Evolutionary conservation across 2,113 vertebrate species (phyloP).

Genomic region (Malurus elegans): DNA sequence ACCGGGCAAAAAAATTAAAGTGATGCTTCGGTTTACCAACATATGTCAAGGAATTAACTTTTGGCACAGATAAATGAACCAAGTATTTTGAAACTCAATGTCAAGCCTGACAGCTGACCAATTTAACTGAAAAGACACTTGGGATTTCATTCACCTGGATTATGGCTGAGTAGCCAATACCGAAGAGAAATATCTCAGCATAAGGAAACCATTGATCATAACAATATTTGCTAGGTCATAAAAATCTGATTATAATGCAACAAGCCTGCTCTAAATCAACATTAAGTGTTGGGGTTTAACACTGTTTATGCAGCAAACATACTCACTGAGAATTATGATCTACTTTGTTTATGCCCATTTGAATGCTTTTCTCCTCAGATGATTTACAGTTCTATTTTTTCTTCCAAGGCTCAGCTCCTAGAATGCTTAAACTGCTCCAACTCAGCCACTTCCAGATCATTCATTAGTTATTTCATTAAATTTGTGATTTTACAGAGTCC

Average conservation of each 20-base stretch:
- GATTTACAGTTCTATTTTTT: background rate
- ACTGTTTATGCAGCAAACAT: background rate
- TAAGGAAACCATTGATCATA: background rate
- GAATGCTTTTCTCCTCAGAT: background rate
- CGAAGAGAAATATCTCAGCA: background rate
- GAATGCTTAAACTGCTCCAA: background rate
- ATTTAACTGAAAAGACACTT: background rate
- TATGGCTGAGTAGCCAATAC: background rate
- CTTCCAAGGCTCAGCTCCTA: constrained; percentile 1
- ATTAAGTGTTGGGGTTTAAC: background rate
- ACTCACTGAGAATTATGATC: background rate
- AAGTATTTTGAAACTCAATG: background rate
- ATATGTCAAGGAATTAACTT: background rate
- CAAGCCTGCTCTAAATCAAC: background rate
- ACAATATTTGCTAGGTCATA: background rate
- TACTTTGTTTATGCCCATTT: background rate
- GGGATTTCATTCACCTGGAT: background rate
- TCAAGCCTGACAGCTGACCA: background rate
- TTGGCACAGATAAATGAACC: background rate
- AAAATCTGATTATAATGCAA: background rate
- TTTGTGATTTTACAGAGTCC: background rate
- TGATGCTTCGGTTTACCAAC: background rate
- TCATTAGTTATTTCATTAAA: background rate
- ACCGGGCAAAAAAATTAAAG: background rate
- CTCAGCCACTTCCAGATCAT: background rate